phyloP scores from a whole-genome alignment of 2,888 invertebrate genomes.

The Aleiodes leptofemur region DNA sequence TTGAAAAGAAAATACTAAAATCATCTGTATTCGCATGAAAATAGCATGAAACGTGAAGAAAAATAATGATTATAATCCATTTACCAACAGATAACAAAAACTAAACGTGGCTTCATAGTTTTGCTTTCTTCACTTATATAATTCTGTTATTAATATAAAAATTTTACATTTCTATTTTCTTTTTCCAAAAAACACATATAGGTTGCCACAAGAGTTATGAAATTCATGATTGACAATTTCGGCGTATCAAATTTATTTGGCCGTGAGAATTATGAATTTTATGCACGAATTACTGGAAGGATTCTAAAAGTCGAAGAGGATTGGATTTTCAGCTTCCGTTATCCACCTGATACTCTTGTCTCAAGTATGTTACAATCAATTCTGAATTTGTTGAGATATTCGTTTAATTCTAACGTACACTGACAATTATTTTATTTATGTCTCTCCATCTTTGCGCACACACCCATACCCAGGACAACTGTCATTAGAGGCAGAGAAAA shows the following conservation, averaged over 20 bases:
- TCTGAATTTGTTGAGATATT: slow-evolving; percentile 3
- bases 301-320: slow-evolving; percentile 95
- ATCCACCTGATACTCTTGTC: slow-evolving; percentile 83
- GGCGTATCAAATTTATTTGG: slow-evolving; percentile 97
- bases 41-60: background rate
- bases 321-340: slow-evolving; percentile 96
- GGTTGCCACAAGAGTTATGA: slow-evolving; percentile 97
- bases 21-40: slow-evolving; percentile 40
- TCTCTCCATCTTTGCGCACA: too few species aligned
- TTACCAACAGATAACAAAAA: slow-evolving; percentile 3
- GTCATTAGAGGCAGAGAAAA: slow-evolving; percentile 91
- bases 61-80: slow-evolving; percentile 6
- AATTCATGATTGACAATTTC: slow-evolving; percentile 97
- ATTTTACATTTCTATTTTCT: slow-evolving; percentile 10
- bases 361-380: slow-evolving; percentile 72
- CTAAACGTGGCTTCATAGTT: slow-evolving; percentile 17
- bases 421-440: slow-evolving; percentile 40
- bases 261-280: slow-evolving; percentile 95
- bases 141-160: background rate
- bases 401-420: slow-evolving; percentile 22
- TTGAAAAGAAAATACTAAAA: slow-evolving; percentile 51
- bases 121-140: slow-evolving; percentile 27
- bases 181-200: slow-evolving; percentile 69
- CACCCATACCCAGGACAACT: slow-evolving; percentile 81
- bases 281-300: slow-evolving; percentile 94